phyloP scores from a whole-genome alignment of 2,113 vertebrate genomes.

The Pangasianodon gigas region DNA sequence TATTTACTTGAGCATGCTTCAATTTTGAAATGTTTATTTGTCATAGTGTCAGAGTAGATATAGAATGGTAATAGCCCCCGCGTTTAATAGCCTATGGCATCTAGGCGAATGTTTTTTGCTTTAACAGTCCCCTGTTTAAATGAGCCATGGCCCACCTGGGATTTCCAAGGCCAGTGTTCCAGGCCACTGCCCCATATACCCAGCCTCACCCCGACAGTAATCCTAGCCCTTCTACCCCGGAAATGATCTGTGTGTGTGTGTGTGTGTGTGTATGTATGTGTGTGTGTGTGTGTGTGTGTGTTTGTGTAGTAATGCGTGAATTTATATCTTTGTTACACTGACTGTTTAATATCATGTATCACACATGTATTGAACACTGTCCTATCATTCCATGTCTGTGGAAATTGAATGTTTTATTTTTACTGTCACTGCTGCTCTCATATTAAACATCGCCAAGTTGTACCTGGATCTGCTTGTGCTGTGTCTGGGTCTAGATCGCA shows the following conservation, averaged over 20 bases:
- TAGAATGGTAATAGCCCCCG: not conserved
- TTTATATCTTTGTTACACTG: constrained; percentile 20
- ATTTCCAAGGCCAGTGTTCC: not conserved
- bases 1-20: not conserved
- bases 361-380: constrained; percentile 14
- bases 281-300: not conserved
- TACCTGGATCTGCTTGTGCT: constrained; percentile 27
- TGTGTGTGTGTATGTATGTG: constrained; percentile 25
- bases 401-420: constrained; percentile 37
- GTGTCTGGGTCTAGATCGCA: constrained; percentile 31
- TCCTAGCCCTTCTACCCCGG: not conserved
- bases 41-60: not conserved
- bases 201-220: not conserved
- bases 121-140: constrained; percentile 46
- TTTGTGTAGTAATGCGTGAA: constrained; percentile 1
- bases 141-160: constrained; percentile 12
- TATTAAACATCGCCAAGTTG: not conserved
- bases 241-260: constrained; percentile 12
- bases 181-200: not conserved
- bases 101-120: constrained; percentile 55
- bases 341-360: constrained; percentile 20
- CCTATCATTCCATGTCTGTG: constrained; percentile 6
- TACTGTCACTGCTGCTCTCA: constrained; percentile 25
- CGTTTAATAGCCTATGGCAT: constrained; percentile 44
- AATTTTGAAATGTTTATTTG: not conserved